These are phyloP conservation scores for Deilephila elpenor DNA, from an alignment of 2,888 invertebrate species.

Conservation along the genomic window DNA sequence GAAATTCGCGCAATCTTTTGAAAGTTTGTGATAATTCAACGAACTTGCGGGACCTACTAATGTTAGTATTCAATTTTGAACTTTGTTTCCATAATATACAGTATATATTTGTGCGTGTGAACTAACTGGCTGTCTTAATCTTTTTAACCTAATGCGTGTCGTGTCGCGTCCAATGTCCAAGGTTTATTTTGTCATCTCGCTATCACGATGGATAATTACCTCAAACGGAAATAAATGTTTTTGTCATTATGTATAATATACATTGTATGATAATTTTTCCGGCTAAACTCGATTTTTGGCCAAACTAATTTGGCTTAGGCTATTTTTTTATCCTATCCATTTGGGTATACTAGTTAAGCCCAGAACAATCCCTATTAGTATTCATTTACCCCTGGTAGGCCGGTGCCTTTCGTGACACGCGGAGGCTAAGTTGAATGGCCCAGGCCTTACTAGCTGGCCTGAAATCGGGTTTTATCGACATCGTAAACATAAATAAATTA, in stretches of 20 bases:
- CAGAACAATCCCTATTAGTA: too few relatives aligned
- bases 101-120: neutral
- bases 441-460: too few relatives aligned
- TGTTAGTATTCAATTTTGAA: neutral
- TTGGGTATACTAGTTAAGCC: too few relatives aligned
- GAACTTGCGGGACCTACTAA: slow-evolving; percentile 21
- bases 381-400: too few relatives aligned
- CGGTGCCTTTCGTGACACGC: too few relatives aligned
- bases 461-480: too few relatives aligned
- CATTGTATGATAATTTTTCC: too few relatives aligned
- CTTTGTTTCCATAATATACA: neutral
- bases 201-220: slow-evolving; percentile 25
- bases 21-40: slow-evolving; percentile 18
- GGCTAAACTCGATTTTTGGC: too few relatives aligned
- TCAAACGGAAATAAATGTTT: slow-evolving; percentile 23
- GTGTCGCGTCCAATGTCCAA: slow-evolving; percentile 29
- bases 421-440: too few relatives aligned
- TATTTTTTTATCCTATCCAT: too few relatives aligned
- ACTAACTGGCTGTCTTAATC: neutral
- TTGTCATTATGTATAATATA: neutral
- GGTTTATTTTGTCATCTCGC: slow-evolving; percentile 28
- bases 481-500: too few relatives aligned
- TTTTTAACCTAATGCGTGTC: neutral
- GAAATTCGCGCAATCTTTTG: slow-evolving; percentile 26
- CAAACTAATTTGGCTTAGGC: too few relatives aligned